Percentiles rank a stretch among this genome's conserved stretches.
Evolutionary conservation across 2,888 invertebrate genomes (phyloP).

Genomic region (Cylloceria caligata): DNA sequence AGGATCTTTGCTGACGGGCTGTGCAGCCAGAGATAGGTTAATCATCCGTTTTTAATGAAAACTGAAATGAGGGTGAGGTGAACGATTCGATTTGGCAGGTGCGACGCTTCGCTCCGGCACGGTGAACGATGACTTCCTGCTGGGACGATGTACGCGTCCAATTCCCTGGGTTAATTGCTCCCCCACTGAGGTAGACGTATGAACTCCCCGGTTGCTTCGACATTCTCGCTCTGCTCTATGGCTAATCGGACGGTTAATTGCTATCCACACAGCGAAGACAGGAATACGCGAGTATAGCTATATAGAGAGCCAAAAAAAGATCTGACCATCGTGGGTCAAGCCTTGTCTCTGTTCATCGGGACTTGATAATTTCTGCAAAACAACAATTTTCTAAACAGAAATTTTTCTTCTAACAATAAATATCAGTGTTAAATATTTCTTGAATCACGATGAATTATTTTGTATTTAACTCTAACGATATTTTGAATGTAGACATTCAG

Average conservation of each 20-base stretch:
- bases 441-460: no score
- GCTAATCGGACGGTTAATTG: conserved; percentile 65
- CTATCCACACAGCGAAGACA: conserved; percentile 52
- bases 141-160: conserved; percentile 62
- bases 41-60: conserved; percentile 62
- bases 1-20: neutral
- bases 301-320: neutral
- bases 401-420: neutral
- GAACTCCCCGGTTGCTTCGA: conserved; percentile 38
- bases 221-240: conserved; percentile 34
- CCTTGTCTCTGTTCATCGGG: neutral
- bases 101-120: conserved; percentile 50
- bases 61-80: conserved; percentile 52
- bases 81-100: conserved; percentile 67
- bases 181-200: conserved; percentile 45
- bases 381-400: neutral
- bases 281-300: conserved; percentile 2
- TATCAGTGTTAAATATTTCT: no score
- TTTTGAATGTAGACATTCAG: no score
- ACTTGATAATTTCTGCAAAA: neutral
- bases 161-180: conserved; percentile 68
- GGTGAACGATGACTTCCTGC: conserved; percentile 70
- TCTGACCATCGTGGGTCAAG: neutral
- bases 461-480: no score
- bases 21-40: neutral